Percentiles rank a stretch among this genome's conserved stretches.
Conservation (phyloP, 2,797 vertebrate species). For the Pangasius sanitwongsei region DNA sequence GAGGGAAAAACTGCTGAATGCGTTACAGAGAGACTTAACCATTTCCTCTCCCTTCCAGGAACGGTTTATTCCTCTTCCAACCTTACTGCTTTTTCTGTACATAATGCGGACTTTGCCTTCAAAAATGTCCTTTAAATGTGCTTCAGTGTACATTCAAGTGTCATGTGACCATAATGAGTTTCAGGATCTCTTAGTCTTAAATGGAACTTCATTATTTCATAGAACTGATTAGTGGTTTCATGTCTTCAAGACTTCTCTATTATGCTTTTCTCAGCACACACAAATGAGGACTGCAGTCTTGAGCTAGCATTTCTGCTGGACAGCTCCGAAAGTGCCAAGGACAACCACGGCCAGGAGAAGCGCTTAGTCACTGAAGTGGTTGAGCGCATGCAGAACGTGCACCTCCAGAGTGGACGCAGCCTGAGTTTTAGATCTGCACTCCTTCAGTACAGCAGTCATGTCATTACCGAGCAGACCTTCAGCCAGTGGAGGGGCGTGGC, state of each 20-base stretch:
- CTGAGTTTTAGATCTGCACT: conserved; percentile 81
- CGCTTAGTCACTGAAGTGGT: conserved; percentile 78
- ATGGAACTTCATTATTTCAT: background rate
- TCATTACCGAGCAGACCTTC: conserved; percentile 84
- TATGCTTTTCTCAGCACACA: conserved; percentile 50
- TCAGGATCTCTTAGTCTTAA: background rate
- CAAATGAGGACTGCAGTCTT: conserved; percentile 80
- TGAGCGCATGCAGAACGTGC: conserved; percentile 76
- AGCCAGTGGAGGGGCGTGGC: conserved; percentile 81
- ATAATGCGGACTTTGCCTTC: background rate
- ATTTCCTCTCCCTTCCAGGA: background rate
- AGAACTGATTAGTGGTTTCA: background rate
- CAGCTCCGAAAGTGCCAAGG: conserved; percentile 89
- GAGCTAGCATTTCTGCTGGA: conserved; percentile 88
- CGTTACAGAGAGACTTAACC: background rate
- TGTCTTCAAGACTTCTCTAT: background rate
- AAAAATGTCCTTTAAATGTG: background rate
- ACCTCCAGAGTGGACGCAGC: conserved; percentile 75
- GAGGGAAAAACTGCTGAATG: background rate
- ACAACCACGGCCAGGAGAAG: conserved; percentile 87
- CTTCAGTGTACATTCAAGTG: background rate
- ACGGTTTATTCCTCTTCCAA: background rate
- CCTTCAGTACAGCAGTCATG: conserved; percentile 91
- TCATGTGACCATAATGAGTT: background rate
- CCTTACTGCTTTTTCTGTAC: background rate